Percentiles rank a stretch among this genome's conserved stretches.
phyloP scores from a whole-genome alignment of 2,797 vertebrate genomes.

The Pipistrellus nathusii region DNA sequence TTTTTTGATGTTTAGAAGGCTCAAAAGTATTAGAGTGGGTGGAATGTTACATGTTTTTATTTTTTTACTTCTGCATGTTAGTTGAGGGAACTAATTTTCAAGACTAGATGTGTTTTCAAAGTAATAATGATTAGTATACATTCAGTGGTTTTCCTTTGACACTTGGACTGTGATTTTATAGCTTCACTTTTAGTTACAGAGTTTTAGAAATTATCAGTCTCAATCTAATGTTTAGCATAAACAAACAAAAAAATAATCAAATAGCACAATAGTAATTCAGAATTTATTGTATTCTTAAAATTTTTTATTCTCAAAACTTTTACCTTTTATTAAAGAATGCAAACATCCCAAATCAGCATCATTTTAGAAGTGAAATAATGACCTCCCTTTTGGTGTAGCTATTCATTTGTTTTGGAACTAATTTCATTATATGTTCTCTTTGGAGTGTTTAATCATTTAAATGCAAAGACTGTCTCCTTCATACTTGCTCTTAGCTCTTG shows the following conservation, averaged over 20 bases:
- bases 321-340: neutral
- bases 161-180: neutral
- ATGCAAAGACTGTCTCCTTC: neutral
- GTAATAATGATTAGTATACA: neutral
- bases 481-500: neutral
- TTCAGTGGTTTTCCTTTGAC: neutral
- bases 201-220: neutral
- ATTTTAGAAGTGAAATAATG: slow-evolving; percentile 24
- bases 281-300: neutral
- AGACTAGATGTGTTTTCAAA: neutral
- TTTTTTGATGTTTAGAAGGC: neutral
- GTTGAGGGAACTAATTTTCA: slow-evolving; percentile 15
- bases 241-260: slow-evolving; percentile 28
- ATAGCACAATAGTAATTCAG: neutral
- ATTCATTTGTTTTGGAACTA: neutral
- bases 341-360: neutral
- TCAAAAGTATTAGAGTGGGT: neutral
- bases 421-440: slow-evolving; percentile 27
- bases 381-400: slow-evolving; percentile 21
- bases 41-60: neutral
- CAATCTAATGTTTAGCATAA: neutral
- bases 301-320: slow-evolving; percentile 8
- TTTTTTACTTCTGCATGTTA: slow-evolving; percentile 3
- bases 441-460: slow-evolving; percentile 19
- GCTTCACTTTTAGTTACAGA: neutral